Percentiles rank a stretch among this genome's conserved stretches.
phyloP scores from a whole-genome alignment of 2,113 vertebrate species.

The Polypterus senegalus region DNA sequence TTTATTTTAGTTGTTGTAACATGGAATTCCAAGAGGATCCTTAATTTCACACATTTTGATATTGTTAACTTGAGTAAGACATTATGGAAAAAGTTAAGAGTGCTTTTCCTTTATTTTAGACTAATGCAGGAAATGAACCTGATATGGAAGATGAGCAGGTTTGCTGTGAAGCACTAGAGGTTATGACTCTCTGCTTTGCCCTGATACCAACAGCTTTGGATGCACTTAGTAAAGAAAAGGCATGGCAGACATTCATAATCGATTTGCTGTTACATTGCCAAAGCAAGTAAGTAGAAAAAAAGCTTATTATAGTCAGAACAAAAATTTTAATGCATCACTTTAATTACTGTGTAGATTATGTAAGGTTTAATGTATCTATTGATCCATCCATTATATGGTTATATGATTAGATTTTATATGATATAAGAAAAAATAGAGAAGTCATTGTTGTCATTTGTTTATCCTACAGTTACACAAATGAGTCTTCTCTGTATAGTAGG shows the following conservation, averaged over 20 bases:
- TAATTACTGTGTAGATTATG: not conserved
- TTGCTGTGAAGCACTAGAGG: conserved; percentile 94
- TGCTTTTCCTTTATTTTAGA: conserved; percentile 45
- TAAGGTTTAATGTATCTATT: too few species aligned
- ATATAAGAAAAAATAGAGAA: too few species aligned
- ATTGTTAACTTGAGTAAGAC: not conserved
- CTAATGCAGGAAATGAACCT: conserved; percentile 84
- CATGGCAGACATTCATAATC: conserved; percentile 97
- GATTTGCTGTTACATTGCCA: conserved; percentile 94
- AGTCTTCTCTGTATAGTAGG: too few species aligned
- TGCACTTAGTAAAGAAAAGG: conserved; percentile 95
- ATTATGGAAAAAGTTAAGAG: not conserved
- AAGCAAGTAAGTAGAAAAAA: conserved; percentile 74
- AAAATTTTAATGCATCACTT: not conserved
- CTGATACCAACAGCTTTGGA: conserved; percentile 92
- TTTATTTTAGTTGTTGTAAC: too few species aligned
- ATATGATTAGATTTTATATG: too few species aligned
- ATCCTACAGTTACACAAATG: too few species aligned
- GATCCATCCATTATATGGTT: too few species aligned
- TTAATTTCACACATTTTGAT: too few species aligned
- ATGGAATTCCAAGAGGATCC: too few species aligned
- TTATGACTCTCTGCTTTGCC: conserved; percentile 96
- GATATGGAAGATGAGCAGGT: conserved; percentile 95
- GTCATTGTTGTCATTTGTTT: too few species aligned
- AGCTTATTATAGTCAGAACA: too few species aligned